Percentiles rank a stretch among this genome's conserved stretches.
Conservation (phyloP, 2,888 invertebrate species). For the Dryococelus australis region DNA sequence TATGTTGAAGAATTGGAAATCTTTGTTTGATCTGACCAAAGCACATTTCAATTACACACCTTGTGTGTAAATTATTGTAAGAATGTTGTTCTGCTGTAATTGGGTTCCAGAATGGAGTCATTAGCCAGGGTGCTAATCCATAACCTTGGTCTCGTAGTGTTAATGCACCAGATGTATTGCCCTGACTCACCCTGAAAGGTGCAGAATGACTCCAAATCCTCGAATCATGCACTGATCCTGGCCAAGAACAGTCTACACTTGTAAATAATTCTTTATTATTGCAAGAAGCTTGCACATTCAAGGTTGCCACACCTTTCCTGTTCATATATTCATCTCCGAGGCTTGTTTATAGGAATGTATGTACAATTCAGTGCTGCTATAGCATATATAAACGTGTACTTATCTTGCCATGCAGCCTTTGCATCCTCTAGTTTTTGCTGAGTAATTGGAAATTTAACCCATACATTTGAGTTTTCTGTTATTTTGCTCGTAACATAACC, state of each 20-base stretch:
- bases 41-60: not conserved
- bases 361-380: not conserved
- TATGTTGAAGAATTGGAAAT: too few species aligned
- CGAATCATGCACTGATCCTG: not conserved
- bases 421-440: too few species aligned
- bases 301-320: not conserved
- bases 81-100: not conserved
- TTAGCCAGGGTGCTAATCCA: conserved; percentile 6
- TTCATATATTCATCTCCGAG: conserved; percentile 22
- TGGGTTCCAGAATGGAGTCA: not conserved
- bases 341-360: conserved; percentile 19
- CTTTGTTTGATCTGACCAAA: not conserved
- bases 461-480: not conserved
- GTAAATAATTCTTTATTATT: not conserved
- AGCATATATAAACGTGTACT: not conserved
- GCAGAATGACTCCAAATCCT: not conserved
- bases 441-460: not conserved
- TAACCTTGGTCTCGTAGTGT: not conserved
- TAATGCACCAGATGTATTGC: not conserved
- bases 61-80: not conserved
- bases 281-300: conserved; percentile 4
- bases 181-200: not conserved
- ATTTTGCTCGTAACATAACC: not conserved
- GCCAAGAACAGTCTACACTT: not conserved
- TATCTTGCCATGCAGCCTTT: conserved; percentile 10